These are phyloP conservation scores for Mechanitis mazaeus DNA, from an alignment of 2,888 invertebrate species.

Conservation along the genomic window DNA sequence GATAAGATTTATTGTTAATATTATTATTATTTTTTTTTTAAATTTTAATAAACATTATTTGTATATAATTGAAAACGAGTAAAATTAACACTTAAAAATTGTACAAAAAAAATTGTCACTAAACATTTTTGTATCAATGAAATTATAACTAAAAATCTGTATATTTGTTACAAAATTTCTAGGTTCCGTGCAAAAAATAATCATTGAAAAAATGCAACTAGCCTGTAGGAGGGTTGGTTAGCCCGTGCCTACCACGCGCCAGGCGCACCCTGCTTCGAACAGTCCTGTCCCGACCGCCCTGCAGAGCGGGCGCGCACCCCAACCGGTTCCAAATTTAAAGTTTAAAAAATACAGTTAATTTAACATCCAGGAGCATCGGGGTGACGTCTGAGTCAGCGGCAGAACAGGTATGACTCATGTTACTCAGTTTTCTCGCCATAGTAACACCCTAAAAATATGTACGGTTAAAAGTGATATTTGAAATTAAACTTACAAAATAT, in stretches of 20 bases:
- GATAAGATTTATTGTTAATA: no score
- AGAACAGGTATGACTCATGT: conserved; percentile 68
- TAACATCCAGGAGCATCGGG: conserved; percentile 42
- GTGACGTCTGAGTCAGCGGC: conserved; percentile 68
- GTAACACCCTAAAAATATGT: conserved; percentile 58
- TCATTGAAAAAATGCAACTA: conserved; percentile 30
- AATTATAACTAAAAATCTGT: no score
- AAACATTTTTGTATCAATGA: no score
- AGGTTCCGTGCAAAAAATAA: background rate
- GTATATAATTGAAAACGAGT: no score
- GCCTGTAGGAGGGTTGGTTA: conserved; percentile 52
- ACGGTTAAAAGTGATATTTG: conserved; percentile 22
- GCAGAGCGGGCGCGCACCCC: conserved; percentile 70
- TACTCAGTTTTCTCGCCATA: conserved; percentile 53
- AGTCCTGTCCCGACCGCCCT: conserved; percentile 66
- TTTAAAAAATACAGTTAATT: conserved; percentile 17
- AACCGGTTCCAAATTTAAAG: conserved; percentile 32
- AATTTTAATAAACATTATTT: background rate
- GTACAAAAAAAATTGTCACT: no score
- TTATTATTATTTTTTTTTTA: no score
- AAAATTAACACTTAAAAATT: no score
- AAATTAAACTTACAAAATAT: background rate
- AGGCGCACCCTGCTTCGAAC: conserved; percentile 55
- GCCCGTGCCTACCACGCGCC: conserved; percentile 58
- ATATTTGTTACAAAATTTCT: no score